Percentiles rank a stretch among this genome's conserved stretches.
phyloP scores from a whole-genome alignment of 1,140 invertebrate species.

The Bombus superbus region DNA sequence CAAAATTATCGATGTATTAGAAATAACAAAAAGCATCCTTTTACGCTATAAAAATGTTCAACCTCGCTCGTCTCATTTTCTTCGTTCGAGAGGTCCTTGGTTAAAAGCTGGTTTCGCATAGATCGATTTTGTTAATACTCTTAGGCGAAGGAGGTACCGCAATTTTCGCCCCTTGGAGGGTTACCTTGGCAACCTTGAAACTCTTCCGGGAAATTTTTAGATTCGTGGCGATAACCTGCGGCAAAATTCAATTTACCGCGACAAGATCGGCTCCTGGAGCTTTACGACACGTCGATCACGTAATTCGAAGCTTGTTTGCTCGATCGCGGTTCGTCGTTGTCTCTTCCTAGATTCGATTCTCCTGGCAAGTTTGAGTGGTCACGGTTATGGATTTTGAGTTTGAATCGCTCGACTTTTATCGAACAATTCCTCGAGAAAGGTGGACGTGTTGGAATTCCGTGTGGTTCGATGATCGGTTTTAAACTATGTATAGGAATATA shows the following conservation, averaged over 20 bases:
- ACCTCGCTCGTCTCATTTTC: not conserved
- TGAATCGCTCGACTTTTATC: not conserved
- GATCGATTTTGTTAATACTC: not conserved
- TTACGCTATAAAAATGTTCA: not conserved
- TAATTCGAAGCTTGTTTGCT: not conserved
- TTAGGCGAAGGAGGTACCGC: too few species aligned
- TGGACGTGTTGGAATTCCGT: not conserved
- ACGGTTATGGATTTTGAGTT: not conserved
- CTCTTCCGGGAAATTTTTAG: not conserved
- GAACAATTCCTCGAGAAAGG: not conserved
- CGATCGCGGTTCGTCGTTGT: not conserved
- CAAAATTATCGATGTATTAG: not conserved
- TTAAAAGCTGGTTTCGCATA: not conserved
- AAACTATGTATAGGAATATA: not conserved
- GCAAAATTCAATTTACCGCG: not conserved
- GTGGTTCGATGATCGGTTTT: not conserved
- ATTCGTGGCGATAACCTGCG: too few species aligned
- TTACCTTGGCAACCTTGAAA: not conserved
- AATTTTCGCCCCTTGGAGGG: not conserved
- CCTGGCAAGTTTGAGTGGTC: not conserved
- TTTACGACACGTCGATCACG: not conserved
- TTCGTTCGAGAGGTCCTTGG: not conserved
- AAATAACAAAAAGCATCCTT: not conserved
- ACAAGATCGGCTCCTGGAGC: not conserved
- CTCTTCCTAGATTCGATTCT: not conserved